A percentile compares a stretch with the other conserved stretches of the same genome.
Conservation (phyloP, 2,797 vertebrate species). For the Oophaga sylvatica region DNA sequence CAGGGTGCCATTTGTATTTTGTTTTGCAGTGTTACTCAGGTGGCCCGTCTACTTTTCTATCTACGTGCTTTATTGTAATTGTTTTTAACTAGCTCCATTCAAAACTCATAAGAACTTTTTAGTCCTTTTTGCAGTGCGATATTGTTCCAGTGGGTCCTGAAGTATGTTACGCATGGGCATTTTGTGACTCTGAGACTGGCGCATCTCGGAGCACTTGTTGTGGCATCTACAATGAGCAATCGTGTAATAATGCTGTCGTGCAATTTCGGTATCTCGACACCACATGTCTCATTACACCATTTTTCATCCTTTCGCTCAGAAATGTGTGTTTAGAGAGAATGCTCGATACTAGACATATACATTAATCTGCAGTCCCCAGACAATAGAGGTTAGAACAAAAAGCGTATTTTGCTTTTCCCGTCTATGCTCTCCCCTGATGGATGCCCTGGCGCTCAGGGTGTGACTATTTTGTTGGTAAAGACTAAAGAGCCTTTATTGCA, state of each 20-base stretch:
- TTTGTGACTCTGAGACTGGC: not conserved
- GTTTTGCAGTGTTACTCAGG: not conserved
- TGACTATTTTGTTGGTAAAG: not conserved
- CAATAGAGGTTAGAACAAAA: not conserved
- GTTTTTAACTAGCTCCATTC: not conserved
- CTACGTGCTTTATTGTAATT: not conserved
- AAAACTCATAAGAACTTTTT: not conserved
- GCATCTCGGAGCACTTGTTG: not conserved
- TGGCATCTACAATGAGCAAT: not conserved
- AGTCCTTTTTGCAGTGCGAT: not conserved
- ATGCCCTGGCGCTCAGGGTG: not conserved
- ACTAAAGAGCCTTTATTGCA: not conserved
- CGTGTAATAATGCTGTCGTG: not conserved
- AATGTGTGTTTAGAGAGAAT: not conserved
- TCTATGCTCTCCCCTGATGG: not conserved
- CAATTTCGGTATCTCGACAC: not conserved
- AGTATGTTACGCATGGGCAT: too few species aligned
- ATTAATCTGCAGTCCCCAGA: not conserved
- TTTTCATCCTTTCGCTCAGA: not conserved
- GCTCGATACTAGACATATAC: not conserved
- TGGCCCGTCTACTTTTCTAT: not conserved
- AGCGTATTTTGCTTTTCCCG: not conserved
- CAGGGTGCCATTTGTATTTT: not conserved
- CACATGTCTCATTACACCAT: not conserved
- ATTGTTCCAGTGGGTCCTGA: not conserved